Evolutionary conservation across 2,797 vertebrate genomes (phyloP), one percentile per base, ranked within the genome.

Genomic region (Microctenopoma stevenorrisi): DNA sequence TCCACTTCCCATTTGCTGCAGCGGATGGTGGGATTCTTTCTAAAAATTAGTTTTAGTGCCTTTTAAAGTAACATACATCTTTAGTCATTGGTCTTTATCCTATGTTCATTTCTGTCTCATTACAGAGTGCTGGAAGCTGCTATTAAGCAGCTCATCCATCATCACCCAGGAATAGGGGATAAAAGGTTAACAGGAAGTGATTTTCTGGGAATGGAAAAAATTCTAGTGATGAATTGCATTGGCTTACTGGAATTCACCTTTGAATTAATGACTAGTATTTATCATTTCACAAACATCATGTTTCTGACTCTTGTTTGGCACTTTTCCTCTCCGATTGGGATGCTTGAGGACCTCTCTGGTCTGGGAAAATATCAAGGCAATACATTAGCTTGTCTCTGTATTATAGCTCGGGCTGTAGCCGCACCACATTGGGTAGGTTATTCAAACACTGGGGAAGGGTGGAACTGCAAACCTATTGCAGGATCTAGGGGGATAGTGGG

Each of bases 91-190:
- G 79, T 87, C 80, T 87, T 83, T 76, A 79, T 86, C 74, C 85
- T 77, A 72, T 88, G 90, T 89, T 92, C 87, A 89, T 93, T 91
- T 90, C 88, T 83, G 79, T 91, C 91, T 92, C 87, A 92, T 94
- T 93, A 92, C 85, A 76, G 70, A 86, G 79, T 75, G 76, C 79
- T 80, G 54, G 81, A 66, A 89, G 89, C 83, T 72, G 79, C 88
- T 91, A 88, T 92, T 93, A 93, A 86, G 77, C 81, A 91, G 85
- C 87, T 76, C 91, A 93, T 94, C 93, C 89, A 93, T 95, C 93
- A 94, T 63, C 43, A 49, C 70, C 86, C 75, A 76, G 82, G 67
- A 88, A 79, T 78, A 33, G 87, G 92, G 89, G 91, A 73, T 82
- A 77, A 92, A 93, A 94, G 93, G 93, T 93, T 94, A 94, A 94